phyloP scores from a whole-genome alignment of 23 tunicate genomes.

The Diplosoma virens region DNA sequence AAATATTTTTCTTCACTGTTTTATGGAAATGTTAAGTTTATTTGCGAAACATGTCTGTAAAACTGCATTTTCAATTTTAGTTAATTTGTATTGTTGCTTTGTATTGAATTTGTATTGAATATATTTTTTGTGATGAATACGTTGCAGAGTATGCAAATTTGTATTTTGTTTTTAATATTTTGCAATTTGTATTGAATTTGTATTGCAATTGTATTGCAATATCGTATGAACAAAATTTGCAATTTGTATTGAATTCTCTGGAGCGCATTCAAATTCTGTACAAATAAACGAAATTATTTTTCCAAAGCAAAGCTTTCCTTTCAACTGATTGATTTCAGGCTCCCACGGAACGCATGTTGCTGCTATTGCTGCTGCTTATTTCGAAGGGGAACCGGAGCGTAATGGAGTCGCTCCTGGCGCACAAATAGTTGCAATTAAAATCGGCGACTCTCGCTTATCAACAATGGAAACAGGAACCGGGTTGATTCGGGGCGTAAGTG shows the following conservation, averaged over 20 bases:
- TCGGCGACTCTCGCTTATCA: slow-evolving; percentile 88
- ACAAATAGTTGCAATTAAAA: slow-evolving; percentile 92
- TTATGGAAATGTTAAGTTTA: too few species aligned
- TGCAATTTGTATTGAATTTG: too few species aligned
- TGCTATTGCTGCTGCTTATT: slow-evolving; percentile 92
- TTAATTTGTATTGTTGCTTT: too few species aligned
- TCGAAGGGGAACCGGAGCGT: slow-evolving; percentile 77
- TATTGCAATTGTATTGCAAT: not conserved
- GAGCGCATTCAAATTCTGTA: not conserved
- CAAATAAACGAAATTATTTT: not conserved
- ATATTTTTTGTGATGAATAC: too few species aligned
- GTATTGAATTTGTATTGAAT: too few species aligned
- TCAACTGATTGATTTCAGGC: slow-evolving; percentile 33
- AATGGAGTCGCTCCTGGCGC: slow-evolving; percentile 99
- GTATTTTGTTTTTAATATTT: too few species aligned
- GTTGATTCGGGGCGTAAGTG: slow-evolving; percentile 80
- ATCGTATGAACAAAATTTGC: too few species aligned
- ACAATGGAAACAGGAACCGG: slow-evolving; percentile 99
- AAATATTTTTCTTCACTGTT: too few species aligned
- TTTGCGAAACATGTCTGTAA: too few species aligned
- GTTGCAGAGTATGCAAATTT: too few species aligned
- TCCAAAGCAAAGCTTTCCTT: not conserved
- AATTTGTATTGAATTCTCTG: not conserved
- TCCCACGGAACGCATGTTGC: slow-evolving; percentile 99
- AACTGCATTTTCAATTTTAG: too few species aligned